phyloP scores from a whole-genome alignment of 2,113 vertebrate species.

The Dissostichus mawsoni region DNA sequence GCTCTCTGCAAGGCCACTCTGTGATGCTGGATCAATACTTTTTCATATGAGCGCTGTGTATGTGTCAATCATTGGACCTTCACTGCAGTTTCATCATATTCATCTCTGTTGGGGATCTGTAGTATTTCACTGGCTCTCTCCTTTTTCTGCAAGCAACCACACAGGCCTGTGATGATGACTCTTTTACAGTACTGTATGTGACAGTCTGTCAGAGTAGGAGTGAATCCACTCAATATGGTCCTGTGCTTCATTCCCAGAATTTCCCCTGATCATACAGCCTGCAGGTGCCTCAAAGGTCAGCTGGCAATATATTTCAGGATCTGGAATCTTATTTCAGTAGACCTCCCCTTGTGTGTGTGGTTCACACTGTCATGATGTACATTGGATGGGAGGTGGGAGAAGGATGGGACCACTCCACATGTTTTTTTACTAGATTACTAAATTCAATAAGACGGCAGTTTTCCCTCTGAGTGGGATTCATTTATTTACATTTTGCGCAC shows the following conservation, averaged over 20 bases:
- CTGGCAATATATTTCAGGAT: background rate
- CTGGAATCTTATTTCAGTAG: background rate
- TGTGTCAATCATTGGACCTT: conserved; percentile 26
- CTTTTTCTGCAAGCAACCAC: background rate
- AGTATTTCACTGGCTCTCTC: conserved; percentile 2
- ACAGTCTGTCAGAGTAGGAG: conserved; percentile 13
- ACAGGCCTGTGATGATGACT: conserved; percentile 1
- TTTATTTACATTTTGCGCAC: background rate
- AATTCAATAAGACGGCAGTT: conserved; percentile 7
- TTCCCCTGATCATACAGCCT: conserved; percentile 7
- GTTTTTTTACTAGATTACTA: conserved; percentile 18
- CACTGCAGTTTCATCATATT: conserved; percentile 33
- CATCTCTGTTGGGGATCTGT: conserved; percentile 15
- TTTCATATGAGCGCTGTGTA: conserved; percentile 17
- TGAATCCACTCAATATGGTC: conserved; percentile 1
- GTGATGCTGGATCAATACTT: conserved; percentile 48
- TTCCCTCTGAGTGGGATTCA: conserved; percentile 24
- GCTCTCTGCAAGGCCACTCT: conserved; percentile 23
- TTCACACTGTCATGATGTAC: background rate
- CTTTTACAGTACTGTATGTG: background rate
- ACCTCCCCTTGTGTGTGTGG: background rate
- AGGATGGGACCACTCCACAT: background rate
- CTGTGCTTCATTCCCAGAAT: background rate
- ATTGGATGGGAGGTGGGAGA: background rate
- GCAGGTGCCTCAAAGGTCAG: conserved; percentile 1